Base-by-base conservation (phyloP, 1,140 invertebrate species). In the Drosophila ogumai region DNA sequence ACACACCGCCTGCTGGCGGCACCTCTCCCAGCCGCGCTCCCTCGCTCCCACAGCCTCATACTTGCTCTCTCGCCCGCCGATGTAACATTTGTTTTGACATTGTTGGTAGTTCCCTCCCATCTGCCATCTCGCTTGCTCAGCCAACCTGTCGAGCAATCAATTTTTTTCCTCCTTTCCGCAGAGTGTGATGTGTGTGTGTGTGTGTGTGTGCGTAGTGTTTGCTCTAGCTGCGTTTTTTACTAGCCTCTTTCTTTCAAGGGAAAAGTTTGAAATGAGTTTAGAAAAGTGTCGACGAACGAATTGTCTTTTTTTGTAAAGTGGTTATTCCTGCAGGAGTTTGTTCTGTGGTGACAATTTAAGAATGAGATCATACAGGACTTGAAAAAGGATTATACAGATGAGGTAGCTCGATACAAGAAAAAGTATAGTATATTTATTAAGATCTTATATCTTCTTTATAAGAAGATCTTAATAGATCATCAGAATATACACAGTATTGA, bases 1-100 rank as follows among this genome's bases (percentile, higher is more conserved):
- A 66, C 61, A 50, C 28, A 56, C 47, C 61, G 63, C 61, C 73
- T 72, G 47, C 34, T 52, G 55, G 47, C 40, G 55, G 47, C 40
- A 44, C 28, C 9, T 17, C 44, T 47, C 6, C 25, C 13, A 3
- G 8, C 32, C 19, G 13, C n/a, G 5, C 63, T 49, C 19, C 15
- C 32, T 46, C 25, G 2, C 34, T n/a, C 15, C 6, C 31, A 31
- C 19, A 59, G 28, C n/a, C 5, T 44, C 40, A 22, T 38, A 19
- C 34, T 25, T 54, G n/a, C 60, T 25, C 28, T 17, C 8, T 69
- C 25, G n/a, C 10, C 31, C 44, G 25, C 17, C 44, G 47, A 52
- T 64, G 56, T 54, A 61, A 61, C 71, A 74, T 75, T 75, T 75
- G 73, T 66, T 75, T 75, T 75, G 71, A 66, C 71, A 75, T 75